Evolutionary conservation across 2,113 vertebrate genomes (phyloP), one percentile per base, ranked within the genome.

Genomic region (Nestor notabilis): DNA sequence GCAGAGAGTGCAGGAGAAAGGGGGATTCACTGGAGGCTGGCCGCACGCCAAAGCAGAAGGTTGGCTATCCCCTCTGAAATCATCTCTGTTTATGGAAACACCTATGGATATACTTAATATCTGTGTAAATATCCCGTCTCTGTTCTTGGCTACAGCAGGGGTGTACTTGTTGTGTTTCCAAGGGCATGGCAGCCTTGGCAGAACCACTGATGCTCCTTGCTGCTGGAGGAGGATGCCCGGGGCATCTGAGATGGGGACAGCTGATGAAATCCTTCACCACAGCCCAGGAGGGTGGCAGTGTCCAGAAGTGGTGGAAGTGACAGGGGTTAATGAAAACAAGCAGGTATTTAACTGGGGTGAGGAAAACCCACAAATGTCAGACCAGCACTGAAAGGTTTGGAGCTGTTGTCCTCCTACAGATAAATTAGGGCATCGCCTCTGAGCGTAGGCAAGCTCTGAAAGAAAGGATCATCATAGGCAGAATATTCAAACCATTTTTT

Each of bases 241-340:
- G 27, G 43, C 1, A 1, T n/a, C 52, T 23, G n/a, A 65, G 58
- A 7, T 27, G 15, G 25, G 39, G 41, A 31, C 1, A 7, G 41
- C 31, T 61, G 52, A 10, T 14, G 31, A 49, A n/a, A 49, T 28
- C 52, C 49, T 83, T 49, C 35, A n/a, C 24, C 1, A 0, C 43
- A 49, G 41, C 18, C 9, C 0, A 0, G 41, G 52, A 79, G 23
- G 0, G 0, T 28, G 47, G 68, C 29, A 16, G 35, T 3, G 25
- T 39, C 81, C 75, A 76, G 47, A 39, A 39, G 41, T 4, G 10
- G 23, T 80, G 53, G 35, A 56, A 70, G 25, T 7, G 20, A 10
- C 39, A 29, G 20, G 17, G 19, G 53, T 56, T 63, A 39, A 56
- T 20, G 33, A 68, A 75, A 75, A 3, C 55, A 58, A 76, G 20